Evolutionary conservation across 2,888 invertebrate species (phyloP), one percentile per base, ranked within the genome.

Genomic region (Macrosoma leucophasiata): DNA sequence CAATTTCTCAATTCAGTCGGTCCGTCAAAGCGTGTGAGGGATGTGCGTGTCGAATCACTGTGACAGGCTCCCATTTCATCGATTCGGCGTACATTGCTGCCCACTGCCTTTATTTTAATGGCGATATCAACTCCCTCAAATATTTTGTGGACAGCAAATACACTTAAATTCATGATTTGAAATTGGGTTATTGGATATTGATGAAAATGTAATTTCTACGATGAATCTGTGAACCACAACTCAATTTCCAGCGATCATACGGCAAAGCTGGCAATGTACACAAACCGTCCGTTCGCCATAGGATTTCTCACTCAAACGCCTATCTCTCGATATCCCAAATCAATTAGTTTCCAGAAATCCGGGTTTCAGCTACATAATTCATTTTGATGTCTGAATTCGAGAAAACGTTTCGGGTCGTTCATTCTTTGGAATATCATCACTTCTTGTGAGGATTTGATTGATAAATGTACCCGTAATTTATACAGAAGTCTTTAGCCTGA

Each of bases 1-100:
- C 76, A 76, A 81, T 81, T 81, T 81, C 72, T 70, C 76, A 75
- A 75, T 67, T 72, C 72, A 77, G 70, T 74, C 69, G 75, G 69
- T 72, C 70, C 73, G 78, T 79, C 77, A 62, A 58, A 50, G 50
- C 64, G 63, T 48, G 68, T 82, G 78, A 78, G 70, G 67, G 76
- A 78, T 79, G 70, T 64, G 60, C 63, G 58, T 58, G 62, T 67
- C 67, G 62, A 58, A 52, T 50, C 52, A 43, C 43, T 43, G 57
- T 66, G 75, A 74, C 76, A 68, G 65, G 41, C 43, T 37, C 39
- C 40, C 53, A 32, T 43, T 39, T 37, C 37, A 30, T 31, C 19
- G 25, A 27, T 30, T 22, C 12, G n/a, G 24, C 35, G 39, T 32
- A 40, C 39, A 36, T 27, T 39, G 45, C 36, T 40, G 23, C 39